Evolutionary conservation across 2,113 vertebrate genomes (phyloP).

Genomic region (Tragulus kanchil): DNA sequence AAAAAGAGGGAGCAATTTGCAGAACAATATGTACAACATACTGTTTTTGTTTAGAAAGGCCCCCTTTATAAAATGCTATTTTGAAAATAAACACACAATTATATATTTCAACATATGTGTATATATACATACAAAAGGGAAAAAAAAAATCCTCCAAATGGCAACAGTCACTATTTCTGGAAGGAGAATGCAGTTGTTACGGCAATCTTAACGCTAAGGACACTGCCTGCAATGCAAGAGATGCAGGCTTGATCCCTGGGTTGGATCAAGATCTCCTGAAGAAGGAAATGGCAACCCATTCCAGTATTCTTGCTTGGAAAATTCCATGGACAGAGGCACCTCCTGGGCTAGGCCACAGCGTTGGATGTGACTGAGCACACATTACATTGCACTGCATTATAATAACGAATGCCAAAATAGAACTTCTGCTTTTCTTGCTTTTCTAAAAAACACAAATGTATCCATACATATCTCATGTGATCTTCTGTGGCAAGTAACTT

Average conservation of each 20-base stretch:
- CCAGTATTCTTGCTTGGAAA: background rate
- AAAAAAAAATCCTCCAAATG: background rate
- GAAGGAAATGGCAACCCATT: background rate
- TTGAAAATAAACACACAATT: background rate
- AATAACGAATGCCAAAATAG: background rate
- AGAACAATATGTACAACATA: background rate
- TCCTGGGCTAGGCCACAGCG: background rate
- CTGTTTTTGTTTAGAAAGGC: background rate
- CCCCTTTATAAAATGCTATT: background rate
- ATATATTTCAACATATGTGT: background rate
- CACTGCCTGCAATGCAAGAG: background rate
- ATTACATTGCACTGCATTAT: background rate
- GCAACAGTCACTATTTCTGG: background rate
- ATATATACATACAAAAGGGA: background rate
- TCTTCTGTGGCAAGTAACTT: conserved; percentile 22
- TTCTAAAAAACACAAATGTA: background rate
- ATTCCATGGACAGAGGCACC: background rate
- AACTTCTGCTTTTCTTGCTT: background rate
- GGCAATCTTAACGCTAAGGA: background rate
- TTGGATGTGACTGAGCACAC: background rate
- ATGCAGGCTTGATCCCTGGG: background rate
- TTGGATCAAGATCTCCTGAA: background rate
- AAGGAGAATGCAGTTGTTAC: background rate
- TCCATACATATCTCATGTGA: background rate
- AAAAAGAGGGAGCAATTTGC: background rate